A percentile compares a stretch with the other conserved stretches of the same genome.
Evolutionary conservation across 1,140 invertebrate species (phyloP).

Genomic region (Ridgeia piscesae): DNA sequence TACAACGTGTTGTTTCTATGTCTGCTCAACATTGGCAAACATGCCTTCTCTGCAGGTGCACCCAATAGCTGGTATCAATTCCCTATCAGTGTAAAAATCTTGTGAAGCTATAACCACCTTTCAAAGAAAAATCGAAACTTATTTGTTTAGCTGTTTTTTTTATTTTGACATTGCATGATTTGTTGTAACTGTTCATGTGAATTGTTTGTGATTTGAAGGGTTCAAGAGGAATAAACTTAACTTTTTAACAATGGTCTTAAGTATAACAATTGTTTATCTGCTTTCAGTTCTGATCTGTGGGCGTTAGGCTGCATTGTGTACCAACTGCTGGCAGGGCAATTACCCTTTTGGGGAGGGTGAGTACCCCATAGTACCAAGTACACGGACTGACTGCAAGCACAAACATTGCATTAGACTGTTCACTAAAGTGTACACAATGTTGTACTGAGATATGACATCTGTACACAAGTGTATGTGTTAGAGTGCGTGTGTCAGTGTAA

Average conservation of each 20-base stretch:
- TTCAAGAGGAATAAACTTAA: background rate
- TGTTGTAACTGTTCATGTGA: too few relatives aligned
- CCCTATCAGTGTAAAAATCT: too few relatives aligned
- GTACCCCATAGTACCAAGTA: conserved; percentile 32
- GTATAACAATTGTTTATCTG: background rate
- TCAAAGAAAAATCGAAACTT: too few relatives aligned
- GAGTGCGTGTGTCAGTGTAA: background rate
- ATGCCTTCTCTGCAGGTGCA: too few relatives aligned
- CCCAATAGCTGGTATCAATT: too few relatives aligned
- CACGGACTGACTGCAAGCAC: background rate
- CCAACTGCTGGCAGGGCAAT: conserved; percentile 91
- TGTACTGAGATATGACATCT: background rate
- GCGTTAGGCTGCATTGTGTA: conserved; percentile 96
- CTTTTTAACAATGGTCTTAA: background rate
- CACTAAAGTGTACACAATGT: background rate
- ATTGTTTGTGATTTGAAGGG: too few relatives aligned
- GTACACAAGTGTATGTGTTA: background rate
- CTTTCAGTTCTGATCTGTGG: conserved; percentile 90
- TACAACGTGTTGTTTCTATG: too few relatives aligned
- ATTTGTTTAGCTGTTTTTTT: too few relatives aligned
- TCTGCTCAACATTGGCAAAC: too few relatives aligned
- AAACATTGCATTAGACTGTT: background rate
- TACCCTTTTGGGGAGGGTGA: conserved; percentile 83
- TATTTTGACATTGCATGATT: too few relatives aligned
- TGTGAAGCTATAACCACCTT: too few relatives aligned